Conservation (phyloP, 2,797 vertebrate genomes). For the Gymnoscopelus braueri region DNA sequence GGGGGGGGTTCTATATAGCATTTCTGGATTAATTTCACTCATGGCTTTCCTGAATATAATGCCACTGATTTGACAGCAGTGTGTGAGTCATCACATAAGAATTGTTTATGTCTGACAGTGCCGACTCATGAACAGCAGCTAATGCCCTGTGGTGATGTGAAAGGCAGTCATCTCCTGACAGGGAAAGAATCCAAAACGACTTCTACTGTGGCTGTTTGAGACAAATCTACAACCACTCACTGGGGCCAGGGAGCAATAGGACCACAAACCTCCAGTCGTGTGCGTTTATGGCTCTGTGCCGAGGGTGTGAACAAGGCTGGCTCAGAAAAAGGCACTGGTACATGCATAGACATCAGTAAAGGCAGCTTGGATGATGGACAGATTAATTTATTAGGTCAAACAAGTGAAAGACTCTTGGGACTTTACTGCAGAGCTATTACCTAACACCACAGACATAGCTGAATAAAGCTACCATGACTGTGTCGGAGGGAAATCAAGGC, state of each 20-base stretch:
- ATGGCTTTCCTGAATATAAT: too few species aligned
- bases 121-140: slow-evolving; percentile 23
- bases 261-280: slow-evolving; percentile 27
- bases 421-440: slow-evolving; percentile 21
- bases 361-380: slow-evolving; percentile 3
- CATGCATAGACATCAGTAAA: neutral
- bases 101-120: slow-evolving; percentile 29
- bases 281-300: slow-evolving; percentile 26
- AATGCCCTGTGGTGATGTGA: slow-evolving; percentile 17
- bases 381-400: neutral
- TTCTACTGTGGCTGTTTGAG: slow-evolving; percentile 11
- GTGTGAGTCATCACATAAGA: slow-evolving; percentile 46
- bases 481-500: slow-evolving; percentile 46
- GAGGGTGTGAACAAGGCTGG: neutral
- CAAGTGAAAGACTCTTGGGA: neutral
- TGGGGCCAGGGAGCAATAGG: slow-evolving; percentile 6
- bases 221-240: slow-evolving; percentile 44
- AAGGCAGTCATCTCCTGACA: slow-evolving; percentile 38
- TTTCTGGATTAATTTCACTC: too few species aligned
- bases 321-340: neutral
- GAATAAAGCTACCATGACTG: slow-evolving; percentile 16
- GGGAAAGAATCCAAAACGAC: slow-evolving; percentile 23
- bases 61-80: slow-evolving; percentile 28
- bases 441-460: neutral
- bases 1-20: too few species aligned